A percentile compares a stretch with the other conserved stretches of the same genome.
Evolutionary conservation across 2,888 invertebrate genomes (phyloP).

Genomic region (Mactromeris polynyma): DNA sequence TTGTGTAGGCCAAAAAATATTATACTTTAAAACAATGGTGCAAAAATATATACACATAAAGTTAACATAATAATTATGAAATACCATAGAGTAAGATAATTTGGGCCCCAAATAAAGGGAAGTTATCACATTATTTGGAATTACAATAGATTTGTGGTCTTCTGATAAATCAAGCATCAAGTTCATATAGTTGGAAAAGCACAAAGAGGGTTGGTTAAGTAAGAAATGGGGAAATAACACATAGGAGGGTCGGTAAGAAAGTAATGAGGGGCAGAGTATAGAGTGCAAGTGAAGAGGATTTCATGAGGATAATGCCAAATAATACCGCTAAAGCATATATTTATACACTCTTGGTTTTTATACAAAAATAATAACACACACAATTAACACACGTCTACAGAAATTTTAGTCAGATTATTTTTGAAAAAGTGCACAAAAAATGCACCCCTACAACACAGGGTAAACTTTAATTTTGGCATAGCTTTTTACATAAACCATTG

Average conservation of each 20-base stretch:
- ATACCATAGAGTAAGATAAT: conserved; percentile 6
- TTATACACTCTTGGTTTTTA: background rate
- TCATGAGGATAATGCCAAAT: background rate
- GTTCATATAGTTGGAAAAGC: background rate
- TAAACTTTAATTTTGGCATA: background rate
- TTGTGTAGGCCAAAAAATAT: conserved; percentile 1
- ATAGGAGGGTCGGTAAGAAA: background rate
- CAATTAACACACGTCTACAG: background rate
- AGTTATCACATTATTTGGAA: conserved; percentile 42
- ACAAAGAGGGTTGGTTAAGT: background rate
- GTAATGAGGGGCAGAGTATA: background rate
- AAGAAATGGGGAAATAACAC: background rate
- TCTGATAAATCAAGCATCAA: conserved; percentile 1
- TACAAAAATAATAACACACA: conserved; percentile 14
- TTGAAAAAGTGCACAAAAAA: background rate
- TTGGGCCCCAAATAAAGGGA: conserved; percentile 31
- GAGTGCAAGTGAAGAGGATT: background rate
- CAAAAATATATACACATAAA: conserved; percentile 39
- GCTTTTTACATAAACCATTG: background rate
- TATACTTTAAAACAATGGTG: conserved; percentile 11
- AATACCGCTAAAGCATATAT: background rate
- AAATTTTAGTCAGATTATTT: background rate
- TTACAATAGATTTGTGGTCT: conserved; percentile 23
- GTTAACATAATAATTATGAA: background rate
- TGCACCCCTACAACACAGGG: background rate